Base-by-base conservation (phyloP, 2,797 vertebrate species). In the Podarcis siculus region DNA sequence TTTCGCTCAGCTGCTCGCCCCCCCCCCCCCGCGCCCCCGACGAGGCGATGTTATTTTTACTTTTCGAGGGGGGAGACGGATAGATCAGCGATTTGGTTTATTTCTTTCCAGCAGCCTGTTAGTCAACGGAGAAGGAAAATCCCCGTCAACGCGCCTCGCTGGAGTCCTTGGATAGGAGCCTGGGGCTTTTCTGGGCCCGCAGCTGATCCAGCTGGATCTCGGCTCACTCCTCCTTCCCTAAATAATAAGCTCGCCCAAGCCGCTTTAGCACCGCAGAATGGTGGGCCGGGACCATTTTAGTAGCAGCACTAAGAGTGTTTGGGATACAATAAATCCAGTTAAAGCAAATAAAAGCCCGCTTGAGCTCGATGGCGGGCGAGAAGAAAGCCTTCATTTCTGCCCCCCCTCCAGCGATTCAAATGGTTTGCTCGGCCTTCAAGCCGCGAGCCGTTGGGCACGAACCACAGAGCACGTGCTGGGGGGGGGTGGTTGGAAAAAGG, bases 21-120 rank as follows among this genome's bases (percentile, higher is more conserved):
- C 1, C 19, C 1, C 1, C 5, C 8, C 17, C 2, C 1, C 10
- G 1, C 1, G 66, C 30, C 7, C 7, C 6, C 32, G 9, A 13
- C 2, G 0, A 25, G 42, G 39, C 42, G 39, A 66, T 89, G 55
- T 83, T 82, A 85, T 85, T 45, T 72, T 72, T 21, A 27, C 6
- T 45, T 30, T 23, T 45, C 1, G 2, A 23, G 3, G 49, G 21
- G 4, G 8, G 25, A 19, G n/a, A 4, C 23, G 58, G 45, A 37
- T n/a, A 15, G 37, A 2, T 17, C 21, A 45, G 5, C 8, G 13
- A 0, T 12, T 77, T 77, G 39, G 9, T 7, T 15, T 25, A 5
- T 66, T 8, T 49, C 32, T 15, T 78, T 27, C 35, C 55, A 27
- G 12, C 4, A 7, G 66, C 10, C 30, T 30, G 21, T 66, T 49